A percentile compares a stretch with the other conserved stretches of the same genome.
phyloP scores from a whole-genome alignment of 2,113 vertebrate genomes.

The Oreochromis aureus region DNA sequence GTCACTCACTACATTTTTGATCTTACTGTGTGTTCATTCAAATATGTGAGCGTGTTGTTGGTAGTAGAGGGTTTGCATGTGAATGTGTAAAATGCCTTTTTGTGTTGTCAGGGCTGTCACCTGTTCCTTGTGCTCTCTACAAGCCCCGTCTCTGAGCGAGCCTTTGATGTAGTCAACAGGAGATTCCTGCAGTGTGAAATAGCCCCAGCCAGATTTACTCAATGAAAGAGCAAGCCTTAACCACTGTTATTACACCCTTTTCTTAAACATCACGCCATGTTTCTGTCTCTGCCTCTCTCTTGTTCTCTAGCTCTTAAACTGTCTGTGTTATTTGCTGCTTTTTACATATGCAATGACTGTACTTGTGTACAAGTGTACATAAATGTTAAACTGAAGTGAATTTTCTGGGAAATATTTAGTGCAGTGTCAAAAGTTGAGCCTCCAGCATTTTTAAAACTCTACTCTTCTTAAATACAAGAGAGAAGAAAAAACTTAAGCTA shows the following conservation, averaged over 20 bases:
- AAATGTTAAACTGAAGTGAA: neutral
- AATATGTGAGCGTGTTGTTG: constrained; percentile 2
- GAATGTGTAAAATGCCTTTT: constrained; percentile 15
- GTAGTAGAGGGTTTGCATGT: neutral
- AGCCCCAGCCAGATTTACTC: constrained; percentile 62
- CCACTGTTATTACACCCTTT: constrained; percentile 70
- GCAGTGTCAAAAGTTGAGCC: neutral
- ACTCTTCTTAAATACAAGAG: neutral
- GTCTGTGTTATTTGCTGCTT: constrained; percentile 28
- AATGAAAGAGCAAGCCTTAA: constrained; percentile 65
- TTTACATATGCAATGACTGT: neutral
- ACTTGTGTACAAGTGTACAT: neutral
- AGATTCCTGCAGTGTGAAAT: constrained; percentile 74
- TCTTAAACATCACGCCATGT: constrained; percentile 41
- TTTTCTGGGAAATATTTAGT: constrained; percentile 4
- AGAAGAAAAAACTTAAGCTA: rapidly evolving
- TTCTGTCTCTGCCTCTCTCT: constrained; percentile 1
- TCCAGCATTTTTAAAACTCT: neutral
- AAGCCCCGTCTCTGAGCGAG: constrained; percentile 31
- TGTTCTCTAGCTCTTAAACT: neutral
- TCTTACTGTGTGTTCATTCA: constrained; percentile 48
- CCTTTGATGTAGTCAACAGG: constrained; percentile 69
- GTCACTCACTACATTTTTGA: constrained; percentile 53
- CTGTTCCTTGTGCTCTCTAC: constrained; percentile 44
- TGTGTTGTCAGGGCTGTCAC: constrained; percentile 50